phyloP scores from a whole-genome alignment of 2,888 invertebrate genomes.

The Syrphus vitripennis region DNA sequence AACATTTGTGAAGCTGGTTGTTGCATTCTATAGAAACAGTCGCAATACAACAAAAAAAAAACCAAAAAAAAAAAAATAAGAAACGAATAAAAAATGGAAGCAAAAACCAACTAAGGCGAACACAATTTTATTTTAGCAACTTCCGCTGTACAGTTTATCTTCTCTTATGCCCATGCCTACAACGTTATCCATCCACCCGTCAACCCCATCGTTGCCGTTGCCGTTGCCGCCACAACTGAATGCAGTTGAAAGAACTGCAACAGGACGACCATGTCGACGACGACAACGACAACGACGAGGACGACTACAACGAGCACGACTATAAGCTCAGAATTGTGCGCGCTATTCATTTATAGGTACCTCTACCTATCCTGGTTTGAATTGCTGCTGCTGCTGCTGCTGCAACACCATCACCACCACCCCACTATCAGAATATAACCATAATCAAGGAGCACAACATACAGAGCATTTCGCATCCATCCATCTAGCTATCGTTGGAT shows the following conservation, averaged over 20 bases:
- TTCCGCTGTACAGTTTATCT: conserved; percentile 68
- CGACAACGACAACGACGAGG: background rate
- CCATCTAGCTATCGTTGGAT: conserved; percentile 62
- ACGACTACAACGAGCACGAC: conserved; percentile 25
- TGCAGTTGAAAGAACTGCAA: conserved; percentile 71
- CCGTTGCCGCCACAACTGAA: conserved; percentile 53
- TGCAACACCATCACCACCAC: background rate
- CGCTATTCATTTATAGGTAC: conserved; percentile 52
- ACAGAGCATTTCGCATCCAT: conserved; percentile 47
- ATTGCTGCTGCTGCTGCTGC: conserved; percentile 51
- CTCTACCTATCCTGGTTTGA: conserved; percentile 29
- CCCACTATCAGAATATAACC: background rate
- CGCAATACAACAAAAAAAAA: background rate
- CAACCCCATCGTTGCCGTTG: conserved; percentile 8
- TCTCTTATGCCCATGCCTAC: conserved; percentile 45
- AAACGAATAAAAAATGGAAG: conserved; percentile 59
- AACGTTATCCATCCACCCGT: background rate
- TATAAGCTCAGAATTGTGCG: conserved; percentile 54
- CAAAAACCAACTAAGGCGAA: conserved; percentile 70
- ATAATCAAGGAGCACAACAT: conserved; percentile 24
- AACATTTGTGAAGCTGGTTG: conserved; percentile 23
- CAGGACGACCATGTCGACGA: conserved; percentile 28
- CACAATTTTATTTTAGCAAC: conserved; percentile 71
- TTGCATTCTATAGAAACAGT: conserved; percentile 54
- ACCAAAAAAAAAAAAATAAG: conserved; percentile 6